A percentile compares a stretch with the other conserved stretches of the same genome.
These are phyloP conservation scores for Osmerus eperlanus DNA, from an alignment of 2,113 vertebrate species.

Conservation along the genomic window DNA sequence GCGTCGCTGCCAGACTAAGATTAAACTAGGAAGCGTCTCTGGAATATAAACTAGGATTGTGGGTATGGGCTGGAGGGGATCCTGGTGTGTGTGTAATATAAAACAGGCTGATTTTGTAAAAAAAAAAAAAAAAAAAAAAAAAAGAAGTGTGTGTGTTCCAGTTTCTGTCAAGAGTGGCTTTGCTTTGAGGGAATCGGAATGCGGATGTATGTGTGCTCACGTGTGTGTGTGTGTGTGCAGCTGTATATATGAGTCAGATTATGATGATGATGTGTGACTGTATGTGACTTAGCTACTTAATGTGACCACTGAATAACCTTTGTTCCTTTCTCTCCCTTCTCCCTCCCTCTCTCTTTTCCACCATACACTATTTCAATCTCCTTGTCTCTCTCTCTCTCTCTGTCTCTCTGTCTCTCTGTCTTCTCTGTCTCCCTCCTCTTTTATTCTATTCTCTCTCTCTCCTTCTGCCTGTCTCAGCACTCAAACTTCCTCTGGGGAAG, in stretches of 20 bases:
- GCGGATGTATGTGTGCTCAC: background rate
- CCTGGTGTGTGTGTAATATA: background rate
- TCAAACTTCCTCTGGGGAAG: constrained; percentile 97
- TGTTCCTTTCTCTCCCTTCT: background rate
- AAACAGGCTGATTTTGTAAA: background rate
- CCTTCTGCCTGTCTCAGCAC: constrained; percentile 70
- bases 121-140: too few species aligned
- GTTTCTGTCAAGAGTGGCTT: background rate
- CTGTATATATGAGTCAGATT: constrained; percentile 18
- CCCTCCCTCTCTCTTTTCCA: background rate
- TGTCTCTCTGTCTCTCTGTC: too few species aligned
- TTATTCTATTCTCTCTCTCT: too few species aligned
- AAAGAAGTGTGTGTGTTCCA: background rate
- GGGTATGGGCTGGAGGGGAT: background rate
- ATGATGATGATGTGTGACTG: constrained; percentile 29
- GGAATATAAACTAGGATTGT: background rate
- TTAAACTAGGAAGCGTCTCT: background rate
- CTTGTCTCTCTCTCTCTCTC: too few species aligned
- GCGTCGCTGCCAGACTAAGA: background rate
- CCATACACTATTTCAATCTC: background rate
- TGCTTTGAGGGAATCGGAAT: background rate
- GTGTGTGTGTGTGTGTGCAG: background rate
- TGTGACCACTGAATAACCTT: constrained; percentile 21
- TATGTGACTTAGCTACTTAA: constrained; percentile 12
- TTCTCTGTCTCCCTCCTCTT: too few species aligned